Conservation (phyloP, 1,140 invertebrate genomes). For the Rhagoletis pomonella region DNA sequence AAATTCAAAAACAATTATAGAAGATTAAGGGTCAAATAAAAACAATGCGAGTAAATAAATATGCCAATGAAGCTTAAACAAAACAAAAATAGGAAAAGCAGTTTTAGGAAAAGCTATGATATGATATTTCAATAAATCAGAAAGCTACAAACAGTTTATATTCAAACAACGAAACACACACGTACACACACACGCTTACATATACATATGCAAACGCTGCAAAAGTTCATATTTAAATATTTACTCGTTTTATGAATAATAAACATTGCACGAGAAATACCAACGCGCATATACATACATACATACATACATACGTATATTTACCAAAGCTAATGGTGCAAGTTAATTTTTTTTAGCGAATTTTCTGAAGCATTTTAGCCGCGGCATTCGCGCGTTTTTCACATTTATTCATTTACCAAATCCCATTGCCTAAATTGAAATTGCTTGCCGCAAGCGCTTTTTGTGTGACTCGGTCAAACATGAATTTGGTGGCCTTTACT, state of each 20-base stretch:
- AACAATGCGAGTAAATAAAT: neutral
- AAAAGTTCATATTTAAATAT: neutral
- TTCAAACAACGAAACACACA: neutral
- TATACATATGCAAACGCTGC: neutral
- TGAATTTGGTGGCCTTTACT: constrained; percentile 14
- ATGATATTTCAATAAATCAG: constrained; percentile 32
- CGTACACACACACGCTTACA: no score
- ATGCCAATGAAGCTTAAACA: neutral
- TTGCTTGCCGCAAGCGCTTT: neutral
- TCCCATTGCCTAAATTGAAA: neutral
- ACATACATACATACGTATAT: neutral
- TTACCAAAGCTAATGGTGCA: neutral
- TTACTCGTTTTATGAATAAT: constrained; percentile 3
- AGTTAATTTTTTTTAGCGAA: neutral
- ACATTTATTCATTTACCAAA: neutral
- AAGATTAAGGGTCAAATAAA: neutral
- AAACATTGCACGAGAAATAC: neutral
- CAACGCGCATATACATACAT: neutral
- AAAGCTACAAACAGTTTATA: neutral
- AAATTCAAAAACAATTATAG: constrained; percentile 18
- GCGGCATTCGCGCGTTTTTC: neutral
- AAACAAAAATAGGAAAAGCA: neutral
- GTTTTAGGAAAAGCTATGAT: neutral
- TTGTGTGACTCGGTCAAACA: neutral
- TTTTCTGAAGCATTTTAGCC: neutral